Conservation (phyloP, 1,140 invertebrate genomes). For the Lepidostoma basale region DNA sequence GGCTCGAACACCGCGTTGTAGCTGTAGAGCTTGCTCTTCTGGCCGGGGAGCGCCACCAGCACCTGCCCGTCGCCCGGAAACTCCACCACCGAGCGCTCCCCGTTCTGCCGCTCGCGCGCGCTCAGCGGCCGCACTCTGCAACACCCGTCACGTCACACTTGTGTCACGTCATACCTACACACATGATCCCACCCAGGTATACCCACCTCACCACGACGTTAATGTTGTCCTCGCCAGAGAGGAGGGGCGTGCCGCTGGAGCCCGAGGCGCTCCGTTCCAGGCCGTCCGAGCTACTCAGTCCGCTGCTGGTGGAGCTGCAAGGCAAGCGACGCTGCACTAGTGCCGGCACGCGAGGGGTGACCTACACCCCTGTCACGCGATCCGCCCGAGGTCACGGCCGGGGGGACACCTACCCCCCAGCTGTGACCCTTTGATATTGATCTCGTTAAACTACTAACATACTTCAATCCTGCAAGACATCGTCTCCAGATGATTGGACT, state of each 20-base stretch:
- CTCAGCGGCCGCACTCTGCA: slow-evolving; percentile 73
- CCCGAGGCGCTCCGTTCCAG: slow-evolving; percentile 54
- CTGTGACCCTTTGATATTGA: not conserved
- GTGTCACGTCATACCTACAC: not conserved
- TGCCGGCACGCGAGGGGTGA: not conserved
- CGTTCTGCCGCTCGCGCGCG: slow-evolving; percentile 68
- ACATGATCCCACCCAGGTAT: not conserved
- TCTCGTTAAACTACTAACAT: not conserved
- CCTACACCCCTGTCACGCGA: not conserved
- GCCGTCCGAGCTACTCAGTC: slow-evolving; percentile 55
- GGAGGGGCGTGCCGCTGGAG: slow-evolving; percentile 52
- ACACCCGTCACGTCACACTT: slow-evolving; percentile 9
- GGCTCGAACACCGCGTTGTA: slow-evolving; percentile 91
- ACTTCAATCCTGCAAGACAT: not conserved
- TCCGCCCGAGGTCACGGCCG: not conserved
- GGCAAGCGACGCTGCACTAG: not conserved
- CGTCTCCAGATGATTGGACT: not conserved
- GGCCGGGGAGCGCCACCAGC: slow-evolving; percentile 63
- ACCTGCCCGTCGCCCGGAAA: slow-evolving; percentile 83
- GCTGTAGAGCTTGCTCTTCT: slow-evolving; percentile 79
- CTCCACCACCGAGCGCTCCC: slow-evolving; percentile 68
- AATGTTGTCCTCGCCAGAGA: slow-evolving; percentile 74
- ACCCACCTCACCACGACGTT: slow-evolving; percentile 77
- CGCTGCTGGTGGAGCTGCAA: slow-evolving; percentile 47
- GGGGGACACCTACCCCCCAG: not conserved